Evolutionary conservation across 2,797 vertebrate genomes (phyloP).

Genomic region (Eulemur rubriventer): DNA sequence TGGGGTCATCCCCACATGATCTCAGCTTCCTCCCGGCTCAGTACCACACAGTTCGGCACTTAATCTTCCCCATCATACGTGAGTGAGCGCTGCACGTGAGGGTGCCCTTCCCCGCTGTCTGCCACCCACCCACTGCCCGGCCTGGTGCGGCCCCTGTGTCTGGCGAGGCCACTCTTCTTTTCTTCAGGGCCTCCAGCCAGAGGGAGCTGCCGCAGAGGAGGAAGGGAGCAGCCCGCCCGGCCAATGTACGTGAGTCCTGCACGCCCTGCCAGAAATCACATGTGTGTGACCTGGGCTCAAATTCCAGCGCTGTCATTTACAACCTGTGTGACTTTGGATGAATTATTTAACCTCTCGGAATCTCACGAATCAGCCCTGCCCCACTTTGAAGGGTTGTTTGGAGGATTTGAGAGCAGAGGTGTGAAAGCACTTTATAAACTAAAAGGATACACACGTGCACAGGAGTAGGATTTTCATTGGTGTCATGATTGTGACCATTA

Average conservation of each 20-base stretch:
- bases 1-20: neutral
- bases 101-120: neutral
- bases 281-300: neutral
- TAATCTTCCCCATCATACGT: neutral
- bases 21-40: neutral
- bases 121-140: neutral
- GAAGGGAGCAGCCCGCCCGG: neutral
- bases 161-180: neutral
- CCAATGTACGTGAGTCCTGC: neutral
- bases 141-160: neutral
- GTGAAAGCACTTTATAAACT: neutral
- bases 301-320: neutral
- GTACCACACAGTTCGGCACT: neutral
- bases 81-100: fast-evolving
- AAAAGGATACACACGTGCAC: neutral
- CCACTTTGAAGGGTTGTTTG: neutral
- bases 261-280: neutral
- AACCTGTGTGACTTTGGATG: neutral
- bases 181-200: neutral
- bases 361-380: too few relatives aligned
- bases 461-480: neutral
- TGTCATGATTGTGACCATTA: too few relatives aligned
- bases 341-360: neutral
- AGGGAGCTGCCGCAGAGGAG: neutral
- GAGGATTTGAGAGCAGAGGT: neutral